These are phyloP conservation scores for Amphipyra tragopoginis DNA, from an alignment of 2,888 invertebrate species.

Conservation along the genomic window DNA sequence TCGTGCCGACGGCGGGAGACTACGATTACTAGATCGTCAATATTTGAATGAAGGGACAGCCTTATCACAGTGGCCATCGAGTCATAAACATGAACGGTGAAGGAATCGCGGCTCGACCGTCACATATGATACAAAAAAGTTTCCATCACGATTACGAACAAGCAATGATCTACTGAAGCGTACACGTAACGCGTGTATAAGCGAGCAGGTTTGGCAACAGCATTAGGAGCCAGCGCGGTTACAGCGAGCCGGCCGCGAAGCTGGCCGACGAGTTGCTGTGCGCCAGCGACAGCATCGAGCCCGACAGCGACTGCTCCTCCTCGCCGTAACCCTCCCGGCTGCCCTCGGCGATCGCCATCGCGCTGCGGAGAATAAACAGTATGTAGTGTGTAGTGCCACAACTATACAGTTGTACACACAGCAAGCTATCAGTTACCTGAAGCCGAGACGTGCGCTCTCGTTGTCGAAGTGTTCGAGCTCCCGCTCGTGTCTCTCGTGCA, in stretches of 20 bases:
- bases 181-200: constrained; percentile 38
- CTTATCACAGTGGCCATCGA: constrained; percentile 50
- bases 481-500: constrained; percentile 96
- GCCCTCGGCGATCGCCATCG: constrained; percentile 97
- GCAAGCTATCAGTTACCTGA: constrained; percentile 91
- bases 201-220: constrained; percentile 56
- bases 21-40: constrained; percentile 26
- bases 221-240: constrained; percentile 65
- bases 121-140: constrained; percentile 17
- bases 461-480: constrained; percentile 98
- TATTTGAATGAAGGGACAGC: constrained; percentile 10
- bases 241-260: constrained; percentile 95
- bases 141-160: constrained; percentile 45
- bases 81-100: constrained; percentile 17
- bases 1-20: constrained; percentile 3
- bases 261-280: constrained; percentile 98
- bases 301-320: constrained; percentile 97
- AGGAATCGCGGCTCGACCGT: constrained; percentile 9
- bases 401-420: too few species aligned
- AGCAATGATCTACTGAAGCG: constrained; percentile 52
- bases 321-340: constrained; percentile 97
- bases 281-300: constrained; percentile 98
- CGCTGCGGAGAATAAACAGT: constrained; percentile 90
- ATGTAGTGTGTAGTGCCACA: too few species aligned
- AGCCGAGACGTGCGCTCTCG: constrained; percentile 97